Evolutionary conservation across 1,140 invertebrate species (phyloP), one percentile per base, ranked within the genome.

Genomic region (Zaprionus lachaisei): DNA sequence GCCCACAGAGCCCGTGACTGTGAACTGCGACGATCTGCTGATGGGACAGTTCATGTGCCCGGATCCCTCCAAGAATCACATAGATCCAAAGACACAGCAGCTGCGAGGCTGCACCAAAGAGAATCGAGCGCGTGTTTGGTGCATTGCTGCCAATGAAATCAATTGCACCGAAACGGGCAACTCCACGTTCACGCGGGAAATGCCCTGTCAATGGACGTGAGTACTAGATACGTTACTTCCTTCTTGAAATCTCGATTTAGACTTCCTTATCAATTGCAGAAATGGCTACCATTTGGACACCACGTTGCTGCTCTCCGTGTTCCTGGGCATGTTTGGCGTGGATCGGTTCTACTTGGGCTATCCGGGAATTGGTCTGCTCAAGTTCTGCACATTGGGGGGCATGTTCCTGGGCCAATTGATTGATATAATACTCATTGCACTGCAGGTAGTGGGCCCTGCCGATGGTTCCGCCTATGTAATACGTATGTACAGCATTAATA

Each of bases 261-360:
- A 12, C 9, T 47, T 49, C 44, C 26, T 11, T 41, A 4, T 26
- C 15, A 80, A 76, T 94, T 95, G 72, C 93, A 98, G 97, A 57
- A 99, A 98, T 95, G 98, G 98, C 57, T 98, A 98, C 92, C 97
- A 96, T 1, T 97, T 98, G 93, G 97, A 99, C 93, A 98, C 97
- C 54, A 96, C 98, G 0, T 93, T 99, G 57, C 92, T 99, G 15
- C 94, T 99, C 0, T 99, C 98, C 2, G 96, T 99, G 54, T 99
- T 99, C 91, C 93, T 98, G 54, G 98, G 98, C 28, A 98, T 99
- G 97, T 98, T 99, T 94, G 99, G 99, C n/a, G 95, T 97, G 15
- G 99, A 99, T 93, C 94, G 99, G 75, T 99, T 99, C 93, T 99
- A 99, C 92, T 94, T 99, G 4, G 99, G 99, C 17, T 99, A 99